phyloP scores from a whole-genome alignment of 92 coral and sea anemone species.

The Siderastrea radians region DNA sequence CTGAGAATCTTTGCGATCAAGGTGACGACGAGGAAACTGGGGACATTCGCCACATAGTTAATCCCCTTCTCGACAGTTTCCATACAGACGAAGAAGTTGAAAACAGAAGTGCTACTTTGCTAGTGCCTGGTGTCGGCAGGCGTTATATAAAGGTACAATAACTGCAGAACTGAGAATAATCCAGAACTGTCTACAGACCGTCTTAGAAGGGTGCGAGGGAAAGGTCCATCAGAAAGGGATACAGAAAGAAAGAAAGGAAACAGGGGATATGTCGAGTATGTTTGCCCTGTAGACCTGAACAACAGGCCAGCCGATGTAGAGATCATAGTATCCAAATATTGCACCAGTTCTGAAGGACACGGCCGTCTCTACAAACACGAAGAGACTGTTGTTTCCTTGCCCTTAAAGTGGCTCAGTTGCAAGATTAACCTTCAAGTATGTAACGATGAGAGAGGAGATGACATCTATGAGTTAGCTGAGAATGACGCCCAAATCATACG shows the following conservation, averaged over 20 bases:
- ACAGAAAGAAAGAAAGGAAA: conserved; percentile 57
- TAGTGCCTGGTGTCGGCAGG: conserved; percentile 59
- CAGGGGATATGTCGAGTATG: conserved; percentile 62
- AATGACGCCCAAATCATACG: conserved; percentile 1
- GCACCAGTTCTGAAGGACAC: conserved; percentile 29
- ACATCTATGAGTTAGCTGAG: conserved; percentile 21
- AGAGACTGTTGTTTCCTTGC: conserved; percentile 57
- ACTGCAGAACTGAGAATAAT: conserved; percentile 57
- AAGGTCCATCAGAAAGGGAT: conserved; percentile 8
- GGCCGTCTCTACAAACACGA: conserved; percentile 36
- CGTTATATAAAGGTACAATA: conserved; percentile 57
- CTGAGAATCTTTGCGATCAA: conserved; percentile 36
- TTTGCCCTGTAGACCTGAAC: conserved; percentile 44
- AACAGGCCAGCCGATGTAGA: conserved; percentile 64
- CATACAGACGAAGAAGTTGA: conserved; percentile 31
- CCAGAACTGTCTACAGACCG: conserved; percentile 61
- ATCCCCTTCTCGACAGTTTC: conserved; percentile 40
- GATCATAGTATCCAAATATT: conserved; percentile 47
- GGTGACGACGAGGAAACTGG: conserved; percentile 26
- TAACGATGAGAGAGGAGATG: conserved; percentile 17
- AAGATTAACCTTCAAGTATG: conserved; percentile 26
- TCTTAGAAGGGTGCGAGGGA: conserved; percentile 55
- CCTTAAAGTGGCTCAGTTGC: conserved; percentile 44
- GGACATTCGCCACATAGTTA: conserved; percentile 62
- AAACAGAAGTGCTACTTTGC: conserved; percentile 46